phyloP scores from a whole-genome alignment of 2,113 vertebrate species.

The Solea senegalensis region DNA sequence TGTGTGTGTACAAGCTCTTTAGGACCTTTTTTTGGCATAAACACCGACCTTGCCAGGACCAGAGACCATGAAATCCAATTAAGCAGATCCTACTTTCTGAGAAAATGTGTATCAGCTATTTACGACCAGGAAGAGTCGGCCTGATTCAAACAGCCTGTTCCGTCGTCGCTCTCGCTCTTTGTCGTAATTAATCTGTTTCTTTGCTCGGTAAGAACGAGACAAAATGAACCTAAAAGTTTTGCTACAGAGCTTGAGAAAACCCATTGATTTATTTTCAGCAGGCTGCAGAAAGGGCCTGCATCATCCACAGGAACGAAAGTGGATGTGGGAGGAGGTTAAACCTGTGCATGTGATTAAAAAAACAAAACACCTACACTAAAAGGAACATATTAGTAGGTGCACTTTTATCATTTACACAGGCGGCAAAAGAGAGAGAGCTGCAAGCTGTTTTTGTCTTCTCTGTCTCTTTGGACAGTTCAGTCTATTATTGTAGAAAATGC shows the following conservation, averaged over 20 bases:
- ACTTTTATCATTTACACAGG: not conserved
- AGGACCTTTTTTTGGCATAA: too few species aligned
- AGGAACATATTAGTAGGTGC: not conserved
- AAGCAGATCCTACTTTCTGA: too few species aligned
- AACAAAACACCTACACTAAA: not conserved
- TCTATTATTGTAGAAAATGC: too few species aligned
- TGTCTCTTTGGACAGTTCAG: too few species aligned
- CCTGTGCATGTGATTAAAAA: not conserved
- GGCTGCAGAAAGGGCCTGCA: not conserved
- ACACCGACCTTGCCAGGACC: too few species aligned
- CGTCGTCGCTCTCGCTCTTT: not conserved
- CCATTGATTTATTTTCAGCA: not conserved
- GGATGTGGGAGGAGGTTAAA: not conserved
- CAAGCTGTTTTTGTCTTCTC: too few species aligned
- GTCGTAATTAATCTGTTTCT: not conserved
- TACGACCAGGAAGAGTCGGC: not conserved
- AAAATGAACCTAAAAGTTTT: not conserved
- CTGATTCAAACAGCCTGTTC: not conserved
- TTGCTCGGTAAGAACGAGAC: not conserved
- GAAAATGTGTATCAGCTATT: not conserved
- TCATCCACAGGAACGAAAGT: not conserved
- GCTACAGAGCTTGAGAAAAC: not conserved
- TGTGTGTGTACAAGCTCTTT: too few species aligned
- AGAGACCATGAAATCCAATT: too few species aligned
- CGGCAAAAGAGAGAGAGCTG: too few species aligned